Evolutionary conservation across 2,888 invertebrate species (phyloP), one percentile per base, ranked within the genome.

Genomic region (Phania funesta): DNA sequence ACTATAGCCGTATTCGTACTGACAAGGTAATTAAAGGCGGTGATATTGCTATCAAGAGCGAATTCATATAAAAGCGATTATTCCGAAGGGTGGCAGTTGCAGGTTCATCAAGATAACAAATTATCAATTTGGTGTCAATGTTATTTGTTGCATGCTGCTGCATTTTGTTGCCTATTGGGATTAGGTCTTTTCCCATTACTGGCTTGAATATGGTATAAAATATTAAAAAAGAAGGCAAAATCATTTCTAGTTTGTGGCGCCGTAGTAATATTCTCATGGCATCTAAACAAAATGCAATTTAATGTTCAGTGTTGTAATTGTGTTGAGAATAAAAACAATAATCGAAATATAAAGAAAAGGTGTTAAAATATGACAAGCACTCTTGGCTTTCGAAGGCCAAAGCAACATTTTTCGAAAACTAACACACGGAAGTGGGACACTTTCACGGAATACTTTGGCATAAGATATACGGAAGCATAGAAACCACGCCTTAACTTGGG

Each of bases 51-150:
- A 16, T 24, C 13, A 16, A 24, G 46, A 32, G 18, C 18, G n/a
- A 18, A 58, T 54, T 44, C 6, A 54, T 60, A 38, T 26, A 32
- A 8, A 9, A 41, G 26, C 20, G 7, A 8, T 7, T 16, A 29
- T 16, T 26, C 44, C 6, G 24, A 26, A 52, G 16, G 74, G 35
- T 54, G 46, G 74, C 50, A 58, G 29, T 70, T 35, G 24, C 24
- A 32, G 46, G 62, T 11, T 60, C 54, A 60, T 67, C 48, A 56
- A 56, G 70, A 81, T 35, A 50, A 24, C 48, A 82, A 71, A 54
- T 76, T 8, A 32, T 54, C 29, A 74, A 56, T 78, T 78, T 74
- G 62, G 68, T 64, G 70, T 64, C 62, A 76, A 80, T 80, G 75
- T 65, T 80, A 62, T 50, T 58, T 52, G 48, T 50, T 70, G 38